phyloP scores from a whole-genome alignment of 2,113 vertebrate genomes.

The Anas platyrhynchos region DNA sequence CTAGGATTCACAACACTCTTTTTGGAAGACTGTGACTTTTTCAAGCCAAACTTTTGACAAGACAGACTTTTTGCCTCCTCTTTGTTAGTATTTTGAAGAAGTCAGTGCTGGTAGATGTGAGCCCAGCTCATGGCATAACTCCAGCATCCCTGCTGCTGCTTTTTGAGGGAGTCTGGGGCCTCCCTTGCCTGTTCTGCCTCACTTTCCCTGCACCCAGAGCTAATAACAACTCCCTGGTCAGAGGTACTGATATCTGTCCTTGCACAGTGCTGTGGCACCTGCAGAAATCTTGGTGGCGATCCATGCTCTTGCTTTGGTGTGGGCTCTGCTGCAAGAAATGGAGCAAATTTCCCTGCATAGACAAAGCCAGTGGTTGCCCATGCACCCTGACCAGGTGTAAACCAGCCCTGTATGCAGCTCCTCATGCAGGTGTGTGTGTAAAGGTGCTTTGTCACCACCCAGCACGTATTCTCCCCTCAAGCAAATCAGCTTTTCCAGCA shows the following conservation, averaged over 20 bases:
- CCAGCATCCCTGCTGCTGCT: not conserved
- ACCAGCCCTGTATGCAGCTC: not conserved
- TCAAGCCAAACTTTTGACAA: not conserved
- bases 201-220: not conserved
- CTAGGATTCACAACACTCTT: not conserved
- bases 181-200: not conserved
- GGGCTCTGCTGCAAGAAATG: not conserved
- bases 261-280: fast-evolving
- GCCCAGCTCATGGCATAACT: not conserved
- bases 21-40: not conserved
- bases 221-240: not conserved
- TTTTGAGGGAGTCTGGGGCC: not conserved
- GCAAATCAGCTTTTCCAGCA: not conserved
- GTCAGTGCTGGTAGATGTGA: not conserved
- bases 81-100: not conserved
- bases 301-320: not conserved
- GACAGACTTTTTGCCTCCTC: not conserved
- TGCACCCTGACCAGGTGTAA: fast-evolving
- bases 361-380: not conserved
- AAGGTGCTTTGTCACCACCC: not conserved
- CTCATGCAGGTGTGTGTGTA: not conserved
- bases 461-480: not conserved
- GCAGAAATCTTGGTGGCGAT: not conserved
- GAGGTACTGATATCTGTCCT: not conserved
- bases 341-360: not conserved